phyloP scores from a whole-genome alignment of 37 sponge, comb jelly and placozoan species.

The Axinella damicornis region DNA sequence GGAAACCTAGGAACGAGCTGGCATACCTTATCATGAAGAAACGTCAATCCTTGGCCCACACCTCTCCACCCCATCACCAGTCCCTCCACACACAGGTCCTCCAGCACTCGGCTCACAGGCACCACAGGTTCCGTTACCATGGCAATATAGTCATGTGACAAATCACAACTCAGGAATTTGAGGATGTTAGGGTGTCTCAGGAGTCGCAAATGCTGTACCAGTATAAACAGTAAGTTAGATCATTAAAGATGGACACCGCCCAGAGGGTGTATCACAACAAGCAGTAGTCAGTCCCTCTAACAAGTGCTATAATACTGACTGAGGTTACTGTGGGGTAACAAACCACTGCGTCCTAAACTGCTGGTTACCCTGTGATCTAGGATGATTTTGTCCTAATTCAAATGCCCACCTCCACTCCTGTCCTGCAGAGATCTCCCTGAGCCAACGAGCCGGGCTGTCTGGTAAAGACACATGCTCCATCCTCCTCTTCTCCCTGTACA shows the following conservation, averaged over 20 bases:
- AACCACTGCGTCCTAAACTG: no score
- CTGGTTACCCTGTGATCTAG: no score
- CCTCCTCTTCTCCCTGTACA: neutral
- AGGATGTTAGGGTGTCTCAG: slow-evolving; percentile 82
- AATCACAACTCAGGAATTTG: slow-evolving; percentile 58
- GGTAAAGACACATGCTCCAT: slow-evolving; percentile 1
- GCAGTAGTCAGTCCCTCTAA: no score
- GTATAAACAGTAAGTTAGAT: no score
- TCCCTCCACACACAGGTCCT: slow-evolving; percentile 33
- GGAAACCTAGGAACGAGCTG: no score
- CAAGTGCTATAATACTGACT: no score
- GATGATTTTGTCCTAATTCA: no score
- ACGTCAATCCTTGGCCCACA: slow-evolving; percentile 50
- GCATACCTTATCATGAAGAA: slow-evolving; percentile 63
- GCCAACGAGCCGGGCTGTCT: neutral
- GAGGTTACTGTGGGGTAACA: neutral
- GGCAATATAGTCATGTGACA: neutral
- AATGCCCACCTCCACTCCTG: slow-evolving; percentile 28
- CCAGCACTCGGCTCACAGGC: slow-evolving; percentile 25
- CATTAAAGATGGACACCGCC: no score
- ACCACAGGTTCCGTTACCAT: slow-evolving; percentile 65
- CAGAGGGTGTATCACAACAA: no score
- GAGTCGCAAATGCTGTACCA: slow-evolving; percentile 59
- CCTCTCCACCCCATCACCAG: slow-evolving; percentile 69
- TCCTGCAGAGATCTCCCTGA: slow-evolving; percentile 1